These are phyloP conservation scores for Stenichneumon culpator DNA, from an alignment of 2,888 invertebrate species.

Conservation along the genomic window DNA sequence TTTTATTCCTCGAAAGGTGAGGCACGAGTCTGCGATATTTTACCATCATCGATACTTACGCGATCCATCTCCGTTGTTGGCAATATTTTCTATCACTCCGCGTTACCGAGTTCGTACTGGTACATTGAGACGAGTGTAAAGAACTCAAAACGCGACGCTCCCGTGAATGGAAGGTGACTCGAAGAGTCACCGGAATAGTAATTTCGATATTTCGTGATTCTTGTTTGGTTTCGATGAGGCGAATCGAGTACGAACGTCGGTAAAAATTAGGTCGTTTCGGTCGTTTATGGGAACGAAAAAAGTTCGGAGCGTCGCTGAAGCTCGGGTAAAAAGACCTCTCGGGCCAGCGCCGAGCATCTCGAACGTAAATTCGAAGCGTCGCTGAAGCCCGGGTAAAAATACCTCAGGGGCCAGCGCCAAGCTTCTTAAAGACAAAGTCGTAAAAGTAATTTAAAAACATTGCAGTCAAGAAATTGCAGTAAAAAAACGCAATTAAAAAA, in stretches of 20 bases:
- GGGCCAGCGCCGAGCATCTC: neutral
- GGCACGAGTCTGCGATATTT: neutral
- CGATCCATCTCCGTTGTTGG: neutral
- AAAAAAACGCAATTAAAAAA: neutral
- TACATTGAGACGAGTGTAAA: neutral
- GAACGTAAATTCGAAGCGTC: neutral
- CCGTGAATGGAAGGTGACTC: neutral
- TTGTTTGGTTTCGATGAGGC: neutral
- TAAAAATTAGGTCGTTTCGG: neutral
- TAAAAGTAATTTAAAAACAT: neutral
- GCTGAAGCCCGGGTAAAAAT: constrained; percentile 14
- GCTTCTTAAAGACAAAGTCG: neutral
- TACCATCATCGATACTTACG: neutral
- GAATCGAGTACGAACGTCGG: neutral
- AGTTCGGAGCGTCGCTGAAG: constrained; percentile 3
- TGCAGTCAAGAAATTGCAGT: neutral
- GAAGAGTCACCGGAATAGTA: neutral
- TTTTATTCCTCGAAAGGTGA: neutral
- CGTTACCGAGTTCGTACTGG: neutral
- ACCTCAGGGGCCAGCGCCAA: neutral
- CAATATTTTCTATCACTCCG: neutral
- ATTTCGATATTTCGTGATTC: neutral
- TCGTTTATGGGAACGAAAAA: neutral
- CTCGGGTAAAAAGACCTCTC: neutral
- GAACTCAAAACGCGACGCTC: constrained; percentile 7